phyloP scores from a whole-genome alignment of 2,888 invertebrate species.

The Terebella lapidaria region DNA sequence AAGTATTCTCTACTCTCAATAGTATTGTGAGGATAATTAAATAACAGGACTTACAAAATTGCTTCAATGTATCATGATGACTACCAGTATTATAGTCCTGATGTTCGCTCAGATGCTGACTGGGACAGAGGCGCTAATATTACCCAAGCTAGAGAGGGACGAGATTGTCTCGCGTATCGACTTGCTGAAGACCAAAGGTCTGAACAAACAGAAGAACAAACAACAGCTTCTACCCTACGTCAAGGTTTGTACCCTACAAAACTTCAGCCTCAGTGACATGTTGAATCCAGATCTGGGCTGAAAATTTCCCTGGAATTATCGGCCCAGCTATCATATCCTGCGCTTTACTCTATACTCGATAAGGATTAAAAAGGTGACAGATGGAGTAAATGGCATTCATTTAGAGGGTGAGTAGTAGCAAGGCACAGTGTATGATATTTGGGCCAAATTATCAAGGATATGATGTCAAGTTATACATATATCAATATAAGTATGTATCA shows the following conservation, averaged over 20 bases:
- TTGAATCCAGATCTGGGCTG: too few species aligned
- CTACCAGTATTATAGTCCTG: neutral
- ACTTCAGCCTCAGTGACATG: neutral
- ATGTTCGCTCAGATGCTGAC: constrained; percentile 9
- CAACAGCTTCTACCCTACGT: neutral
- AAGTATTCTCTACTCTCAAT: too few species aligned
- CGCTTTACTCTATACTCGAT: too few species aligned
- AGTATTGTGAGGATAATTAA: neutral
- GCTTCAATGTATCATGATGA: neutral
- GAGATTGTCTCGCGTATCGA: constrained; percentile 7
- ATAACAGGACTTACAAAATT: neutral
- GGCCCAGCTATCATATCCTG: too few species aligned
- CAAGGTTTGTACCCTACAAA: constrained; percentile 1
- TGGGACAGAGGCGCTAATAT: constrained; percentile 3
- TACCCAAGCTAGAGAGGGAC: constrained; percentile 20
- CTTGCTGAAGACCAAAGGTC: neutral
- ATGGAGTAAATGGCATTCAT: too few species aligned
- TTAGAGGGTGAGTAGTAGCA: too few species aligned
- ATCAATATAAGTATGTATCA: too few species aligned
- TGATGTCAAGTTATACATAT: too few species aligned
- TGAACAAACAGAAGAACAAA: constrained; percentile 10
- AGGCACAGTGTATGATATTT: too few species aligned
- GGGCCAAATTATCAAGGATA: too few species aligned
- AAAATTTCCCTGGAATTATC: too few species aligned
- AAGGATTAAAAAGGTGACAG: too few species aligned